A percentile compares a stretch with the other conserved stretches of the same genome.
phyloP scores from a whole-genome alignment of 2,888 invertebrate genomes.

The Agelastica alni region DNA sequence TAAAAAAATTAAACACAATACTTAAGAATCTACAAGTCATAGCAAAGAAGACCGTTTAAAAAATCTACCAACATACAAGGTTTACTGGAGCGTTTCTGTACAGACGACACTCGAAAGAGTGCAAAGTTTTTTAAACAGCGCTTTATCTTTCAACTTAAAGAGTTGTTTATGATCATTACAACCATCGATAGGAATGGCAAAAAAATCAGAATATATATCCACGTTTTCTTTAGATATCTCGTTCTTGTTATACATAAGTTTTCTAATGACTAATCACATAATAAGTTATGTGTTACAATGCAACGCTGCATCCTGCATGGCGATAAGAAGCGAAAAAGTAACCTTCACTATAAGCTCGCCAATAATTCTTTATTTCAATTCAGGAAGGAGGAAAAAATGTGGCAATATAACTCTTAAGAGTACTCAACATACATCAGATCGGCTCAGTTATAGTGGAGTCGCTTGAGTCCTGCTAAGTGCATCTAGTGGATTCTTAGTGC shows the following conservation, averaged over 20 bases:
- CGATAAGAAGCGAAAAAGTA: constrained; percentile 7
- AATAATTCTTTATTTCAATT: constrained; percentile 16
- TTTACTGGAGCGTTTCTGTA: too few relatives aligned
- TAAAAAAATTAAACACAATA: too few relatives aligned
- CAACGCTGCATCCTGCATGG: constrained; percentile 9
- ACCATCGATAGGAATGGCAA: too few relatives aligned
- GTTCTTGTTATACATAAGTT: constrained; percentile 10
- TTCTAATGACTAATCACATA: constrained; percentile 14
- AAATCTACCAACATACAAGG: too few relatives aligned
- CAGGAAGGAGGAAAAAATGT: constrained; percentile 19
- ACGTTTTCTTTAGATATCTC: too few relatives aligned
- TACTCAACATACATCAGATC: constrained; percentile 15
- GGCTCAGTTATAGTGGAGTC: not conserved
- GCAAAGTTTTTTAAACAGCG: too few relatives aligned
- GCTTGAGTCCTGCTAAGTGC: not conserved
- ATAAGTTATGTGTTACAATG: constrained; percentile 9
- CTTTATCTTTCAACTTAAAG: too few relatives aligned
- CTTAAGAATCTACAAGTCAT: too few relatives aligned
- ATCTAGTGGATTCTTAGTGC: not conserved
- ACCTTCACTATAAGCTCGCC: constrained; percentile 9
- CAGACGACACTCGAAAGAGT: too few relatives aligned
- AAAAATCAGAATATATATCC: too few relatives aligned
- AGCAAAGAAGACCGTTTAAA: too few relatives aligned
- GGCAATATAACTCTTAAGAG: constrained; percentile 12
- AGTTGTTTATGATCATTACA: too few relatives aligned